Conservation (phyloP, 2,797 vertebrate genomes). For the Sparus aurata region DNA sequence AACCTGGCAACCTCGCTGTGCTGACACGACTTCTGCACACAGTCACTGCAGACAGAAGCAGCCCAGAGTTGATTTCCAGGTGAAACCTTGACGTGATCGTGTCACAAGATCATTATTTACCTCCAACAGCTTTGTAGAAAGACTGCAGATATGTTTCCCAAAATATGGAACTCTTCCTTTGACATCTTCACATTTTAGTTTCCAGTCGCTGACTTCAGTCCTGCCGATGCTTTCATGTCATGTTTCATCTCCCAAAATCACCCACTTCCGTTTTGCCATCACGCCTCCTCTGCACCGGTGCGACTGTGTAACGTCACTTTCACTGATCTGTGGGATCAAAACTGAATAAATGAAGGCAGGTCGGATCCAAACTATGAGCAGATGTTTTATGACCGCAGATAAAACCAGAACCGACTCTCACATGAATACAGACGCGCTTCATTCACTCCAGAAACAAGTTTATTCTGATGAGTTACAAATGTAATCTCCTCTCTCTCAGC, state of each 20-base stretch:
- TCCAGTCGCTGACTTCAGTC: neutral
- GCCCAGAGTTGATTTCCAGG: no score
- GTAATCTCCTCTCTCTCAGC: conserved; percentile 1
- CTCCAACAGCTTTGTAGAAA: no score
- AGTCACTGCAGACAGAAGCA: no score
- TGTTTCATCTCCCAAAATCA: neutral
- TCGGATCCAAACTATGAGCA: neutral
- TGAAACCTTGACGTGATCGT: no score
- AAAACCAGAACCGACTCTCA: neutral
- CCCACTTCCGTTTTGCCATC: neutral
- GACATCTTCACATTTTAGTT: neutral
- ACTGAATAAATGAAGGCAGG: neutral
- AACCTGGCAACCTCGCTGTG: no score
- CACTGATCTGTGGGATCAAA: neutral
- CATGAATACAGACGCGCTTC: conserved; percentile 9
- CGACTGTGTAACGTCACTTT: neutral
- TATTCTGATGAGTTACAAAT: conserved; percentile 14
- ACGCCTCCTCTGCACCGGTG: neutral
- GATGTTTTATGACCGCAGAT: conserved; percentile 5
- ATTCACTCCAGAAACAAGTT: conserved; percentile 1
- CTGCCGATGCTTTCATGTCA: no score
- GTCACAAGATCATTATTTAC: no score
- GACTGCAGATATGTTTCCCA: no score
- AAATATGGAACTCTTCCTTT: neutral
- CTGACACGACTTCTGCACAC: no score